Base-by-base conservation (phyloP, 2,797 vertebrate species). In the Dallia pectoralis region DNA sequence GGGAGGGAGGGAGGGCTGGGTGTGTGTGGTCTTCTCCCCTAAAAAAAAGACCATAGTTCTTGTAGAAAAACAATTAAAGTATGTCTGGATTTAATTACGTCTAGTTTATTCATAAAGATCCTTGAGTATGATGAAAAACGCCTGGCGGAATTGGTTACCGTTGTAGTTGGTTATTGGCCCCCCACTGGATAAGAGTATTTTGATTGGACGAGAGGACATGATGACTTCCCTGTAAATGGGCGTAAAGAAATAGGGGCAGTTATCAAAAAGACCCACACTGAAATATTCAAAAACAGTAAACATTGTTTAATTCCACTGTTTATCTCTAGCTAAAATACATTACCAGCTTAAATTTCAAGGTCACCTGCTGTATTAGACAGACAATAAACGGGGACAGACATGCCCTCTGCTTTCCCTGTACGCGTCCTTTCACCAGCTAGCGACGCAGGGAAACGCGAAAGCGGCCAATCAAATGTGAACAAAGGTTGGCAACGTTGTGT, bases 1-100 rank as follows among this genome's bases (percentile, higher is more conserved):
- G 0, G 88, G 77, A 68, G 92, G 88, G 44, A 90, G 84, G 69
- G 87, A 90, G 67, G 89, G 18, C 1, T 85, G 89, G 73, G 86
- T 19, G 1, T 85, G 80, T 0, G 88, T 86, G 74, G 92, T 87
- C 75, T 81, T 90, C 70, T 74, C 11, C 22, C 81, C 90, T 92
- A 75, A 2, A 69, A 83, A 47, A 73, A 71, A 16, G 81, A 22
- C 71, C 4, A 47, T 3, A 62, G 18, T 8, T 15, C 11, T 66
- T 40, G 6, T 62, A n/a, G n/a, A n/a, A 68, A 66, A 65, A 49
- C 8, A 51, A 56, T 12, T 25, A 44, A 9, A 44, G 40, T 6
- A 25, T 27, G 40, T 25, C 40, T 67, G 40, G n/a, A 27, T 27
- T 44, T 14, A 25, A 56, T 65, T 3, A 33, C n/a, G 30, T 8